A percentile compares a stretch with the other conserved stretches of the same genome.
Conservation (phyloP, 37 sponge, comb jelly and placozoan genomes). For the Haliclona indistincta region DNA sequence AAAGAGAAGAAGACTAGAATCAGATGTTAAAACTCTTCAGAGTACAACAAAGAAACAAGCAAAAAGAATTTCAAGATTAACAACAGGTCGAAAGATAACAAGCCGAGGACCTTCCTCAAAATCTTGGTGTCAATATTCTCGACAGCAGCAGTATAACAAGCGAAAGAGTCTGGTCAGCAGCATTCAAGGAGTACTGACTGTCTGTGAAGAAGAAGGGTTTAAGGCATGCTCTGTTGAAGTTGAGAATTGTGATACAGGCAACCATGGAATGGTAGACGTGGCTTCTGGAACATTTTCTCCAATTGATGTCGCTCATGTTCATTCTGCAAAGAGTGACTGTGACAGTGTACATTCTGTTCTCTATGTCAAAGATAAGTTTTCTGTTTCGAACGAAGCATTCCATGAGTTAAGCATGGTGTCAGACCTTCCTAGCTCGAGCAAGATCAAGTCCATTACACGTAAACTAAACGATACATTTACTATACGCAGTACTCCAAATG, state of each 20-base stretch:
- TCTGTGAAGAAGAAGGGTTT: neutral
- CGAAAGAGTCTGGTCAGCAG: too few species aligned
- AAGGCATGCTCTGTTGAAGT: neutral
- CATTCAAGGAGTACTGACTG: neutral
- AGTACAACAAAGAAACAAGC: too few species aligned
- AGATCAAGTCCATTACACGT: neutral
- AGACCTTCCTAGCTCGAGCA: neutral
- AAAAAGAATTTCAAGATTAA: too few species aligned
- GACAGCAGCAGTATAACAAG: too few species aligned
- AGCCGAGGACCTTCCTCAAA: neutral
- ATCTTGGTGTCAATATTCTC: neutral
- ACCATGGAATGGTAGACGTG: neutral
- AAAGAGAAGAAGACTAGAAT: neutral
- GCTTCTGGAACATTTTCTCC: neutral
- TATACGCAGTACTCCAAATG: conserved; percentile 14
- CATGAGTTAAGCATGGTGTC: conserved; percentile 6
- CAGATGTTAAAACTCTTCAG: neutral
- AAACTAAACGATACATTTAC: conserved; percentile 6
- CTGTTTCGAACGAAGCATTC: conserved; percentile 17
- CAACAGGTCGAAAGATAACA: neutral
- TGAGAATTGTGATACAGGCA: neutral
- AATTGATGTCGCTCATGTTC: neutral
- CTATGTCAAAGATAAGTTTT: conserved; percentile 12
- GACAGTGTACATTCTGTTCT: conserved; percentile 4
- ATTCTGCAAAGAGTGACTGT: neutral